Evolutionary conservation across 2,888 invertebrate genomes (phyloP), one percentile per base, ranked within the genome.

Genomic region (Caenorhabditis wallacei): DNA sequence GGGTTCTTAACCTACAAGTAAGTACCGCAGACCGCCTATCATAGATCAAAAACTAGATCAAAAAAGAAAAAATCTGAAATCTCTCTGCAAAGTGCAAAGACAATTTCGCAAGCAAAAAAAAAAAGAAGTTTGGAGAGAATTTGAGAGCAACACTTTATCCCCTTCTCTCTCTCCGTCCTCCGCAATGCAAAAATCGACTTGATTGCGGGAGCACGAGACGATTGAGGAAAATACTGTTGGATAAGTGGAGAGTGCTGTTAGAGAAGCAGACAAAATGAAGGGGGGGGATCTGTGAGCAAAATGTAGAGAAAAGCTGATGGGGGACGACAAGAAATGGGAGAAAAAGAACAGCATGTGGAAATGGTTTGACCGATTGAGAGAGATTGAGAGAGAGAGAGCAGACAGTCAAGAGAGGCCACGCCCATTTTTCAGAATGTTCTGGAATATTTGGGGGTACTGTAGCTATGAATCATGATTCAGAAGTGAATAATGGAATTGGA

Each of bases 131-230:
- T 51, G 35, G 37, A 35, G 30, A 30, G 30, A 30, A 26, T 51
- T 54, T 53, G 18, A 40, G 37, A 24, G 57, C 26, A 53, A 71
- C 68, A 18, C 59, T 18, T 26, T 35, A 2, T 48, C 13, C 18
- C 13, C 35, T 30, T 24, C 30, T 53, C 22, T 46, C 8, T 43
- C 35, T 30, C n/a, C 56, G 18, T 18, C 26, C 40, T 20, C 0
- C 22, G 53, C 61, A 43, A 30, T 40, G 64, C 74, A 64, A 54
- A 64, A 54, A 20, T 64, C 48, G 56, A 26, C 43, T 40, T 69
- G 78, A 78, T 78, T 78, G 69, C 78, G 78, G 61, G 61, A 69
- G 61, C 78, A 69, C 78, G 68, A 61, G 51, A 40, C 30, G 63
- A 30, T 16, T n/a, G n/a, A n/a, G n/a, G n/a, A 46, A 64, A 54